These are phyloP conservation scores for Otolemur garnettii DNA, from an alignment of 2,113 vertebrate species.

Conservation along the genomic window DNA sequence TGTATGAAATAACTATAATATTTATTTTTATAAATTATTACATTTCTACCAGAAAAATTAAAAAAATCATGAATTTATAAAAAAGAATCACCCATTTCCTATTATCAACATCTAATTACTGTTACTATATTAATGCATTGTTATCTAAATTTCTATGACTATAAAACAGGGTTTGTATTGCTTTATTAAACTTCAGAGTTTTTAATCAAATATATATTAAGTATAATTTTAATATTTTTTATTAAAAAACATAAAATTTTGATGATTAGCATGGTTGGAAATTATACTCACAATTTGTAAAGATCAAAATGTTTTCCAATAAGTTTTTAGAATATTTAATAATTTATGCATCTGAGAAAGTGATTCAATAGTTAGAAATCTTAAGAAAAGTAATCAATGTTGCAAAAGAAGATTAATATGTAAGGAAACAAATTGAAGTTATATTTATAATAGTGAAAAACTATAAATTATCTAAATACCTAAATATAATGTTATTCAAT, in stretches of 20 bases:
- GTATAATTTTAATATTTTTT: neutral
- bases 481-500: neutral
- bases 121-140: neutral
- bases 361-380: neutral
- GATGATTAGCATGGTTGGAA: neutral
- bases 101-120: neutral
- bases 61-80: neutral
- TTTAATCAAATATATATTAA: neutral
- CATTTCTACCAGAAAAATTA: neutral
- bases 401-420: neutral
- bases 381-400: neutral
- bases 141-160: neutral
- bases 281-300: neutral
- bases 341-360: neutral
- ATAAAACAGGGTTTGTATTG: neutral
- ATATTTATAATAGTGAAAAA: neutral
- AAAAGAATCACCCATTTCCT: neutral
- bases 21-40: neutral
- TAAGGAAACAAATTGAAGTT: neutral
- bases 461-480: neutral
- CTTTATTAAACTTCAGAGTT: neutral
- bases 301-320: neutral
- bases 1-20: neutral
- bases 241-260: neutral
- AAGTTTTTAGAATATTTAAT: neutral